phyloP scores from a whole-genome alignment of 2,888 invertebrate genomes.

The Eristalinus aeneus region DNA sequence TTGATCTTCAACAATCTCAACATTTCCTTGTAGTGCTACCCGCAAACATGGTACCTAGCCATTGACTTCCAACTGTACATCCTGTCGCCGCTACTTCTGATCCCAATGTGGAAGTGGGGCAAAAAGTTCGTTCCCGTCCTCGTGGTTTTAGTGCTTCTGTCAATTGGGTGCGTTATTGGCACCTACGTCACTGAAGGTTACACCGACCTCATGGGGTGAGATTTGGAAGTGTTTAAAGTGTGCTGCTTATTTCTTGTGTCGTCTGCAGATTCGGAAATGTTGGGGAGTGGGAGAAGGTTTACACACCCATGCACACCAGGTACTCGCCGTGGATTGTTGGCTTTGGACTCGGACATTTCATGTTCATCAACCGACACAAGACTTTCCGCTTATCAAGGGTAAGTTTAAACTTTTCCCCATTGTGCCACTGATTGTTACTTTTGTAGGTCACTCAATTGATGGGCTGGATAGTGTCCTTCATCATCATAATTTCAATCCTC shows the following conservation, averaged over 20 bases:
- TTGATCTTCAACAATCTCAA: constrained; percentile 10
- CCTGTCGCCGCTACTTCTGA: constrained; percentile 82
- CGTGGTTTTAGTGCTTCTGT: constrained; percentile 55
- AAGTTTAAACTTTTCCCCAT: neutral
- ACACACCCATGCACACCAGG: constrained; percentile 73
- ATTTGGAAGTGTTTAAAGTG: too few relatives aligned
- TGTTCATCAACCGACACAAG: constrained; percentile 39
- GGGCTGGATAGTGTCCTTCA: constrained; percentile 60
- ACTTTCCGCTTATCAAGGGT: constrained; percentile 1
- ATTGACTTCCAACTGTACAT: constrained; percentile 83
- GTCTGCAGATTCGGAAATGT: constrained; percentile 6
- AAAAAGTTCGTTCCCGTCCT: constrained; percentile 72
- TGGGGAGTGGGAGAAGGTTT: constrained; percentile 59
- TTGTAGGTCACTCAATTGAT: constrained; percentile 19
- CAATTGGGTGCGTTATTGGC: constrained; percentile 57
- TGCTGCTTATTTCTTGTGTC: neutral
- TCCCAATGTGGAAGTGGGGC: constrained; percentile 79
- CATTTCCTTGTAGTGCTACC: constrained; percentile 77
- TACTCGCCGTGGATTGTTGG: constrained; percentile 73
- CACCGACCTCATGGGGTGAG: constrained; percentile 32
- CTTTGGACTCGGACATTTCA: constrained; percentile 70
- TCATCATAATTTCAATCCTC: constrained; percentile 39
- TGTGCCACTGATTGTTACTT: neutral
- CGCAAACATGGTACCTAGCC: constrained; percentile 83
- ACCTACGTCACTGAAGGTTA: constrained; percentile 29